phyloP scores from a whole-genome alignment of 2,888 invertebrate species.

The Andrena fulva region DNA sequence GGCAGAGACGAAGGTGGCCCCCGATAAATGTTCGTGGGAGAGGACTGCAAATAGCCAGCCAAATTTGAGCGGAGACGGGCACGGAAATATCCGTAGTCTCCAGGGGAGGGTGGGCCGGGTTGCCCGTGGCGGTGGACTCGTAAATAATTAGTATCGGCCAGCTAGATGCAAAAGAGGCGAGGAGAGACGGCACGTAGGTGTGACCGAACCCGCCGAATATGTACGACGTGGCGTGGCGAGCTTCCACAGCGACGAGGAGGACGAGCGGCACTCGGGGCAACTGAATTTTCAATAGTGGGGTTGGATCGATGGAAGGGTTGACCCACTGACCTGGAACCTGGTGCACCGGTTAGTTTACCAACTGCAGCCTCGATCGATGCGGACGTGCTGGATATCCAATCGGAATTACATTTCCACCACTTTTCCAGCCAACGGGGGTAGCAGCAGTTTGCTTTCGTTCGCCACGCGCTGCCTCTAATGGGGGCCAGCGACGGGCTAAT shows the following conservation, averaged over 20 bases:
- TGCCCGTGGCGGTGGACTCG: slow-evolving; percentile 10
- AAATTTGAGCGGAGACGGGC: slow-evolving; percentile 12
- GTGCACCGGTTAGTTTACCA: slow-evolving; percentile 68
- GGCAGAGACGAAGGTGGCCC: background rate
- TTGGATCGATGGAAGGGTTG: slow-evolving; percentile 77
- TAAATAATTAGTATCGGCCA: slow-evolving; percentile 56
- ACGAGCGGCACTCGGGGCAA: slow-evolving; percentile 59
- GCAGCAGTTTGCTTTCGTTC: slow-evolving; percentile 7
- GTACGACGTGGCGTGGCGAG: slow-evolving; percentile 29
- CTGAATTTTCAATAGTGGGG: slow-evolving; percentile 72
- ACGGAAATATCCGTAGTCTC: slow-evolving; percentile 43
- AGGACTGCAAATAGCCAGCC: slow-evolving; percentile 22
- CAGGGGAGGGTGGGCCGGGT: slow-evolving; percentile 11
- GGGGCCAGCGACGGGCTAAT: background rate
- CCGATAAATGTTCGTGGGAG: slow-evolving; percentile 35
- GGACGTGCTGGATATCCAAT: slow-evolving; percentile 53
- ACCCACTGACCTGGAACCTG: slow-evolving; percentile 77
- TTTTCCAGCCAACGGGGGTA: background rate
- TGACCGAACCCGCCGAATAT: slow-evolving; percentile 46
- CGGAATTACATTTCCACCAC: slow-evolving; percentile 53
- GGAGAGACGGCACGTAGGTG: slow-evolving; percentile 11
- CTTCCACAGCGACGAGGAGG: slow-evolving; percentile 37
- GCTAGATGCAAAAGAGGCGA: background rate
- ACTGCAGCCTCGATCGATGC: slow-evolving; percentile 70
- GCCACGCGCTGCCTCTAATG: slow-evolving; percentile 14